phyloP scores from a whole-genome alignment of 2,797 vertebrate genomes.

The Anguilla obscura region DNA sequence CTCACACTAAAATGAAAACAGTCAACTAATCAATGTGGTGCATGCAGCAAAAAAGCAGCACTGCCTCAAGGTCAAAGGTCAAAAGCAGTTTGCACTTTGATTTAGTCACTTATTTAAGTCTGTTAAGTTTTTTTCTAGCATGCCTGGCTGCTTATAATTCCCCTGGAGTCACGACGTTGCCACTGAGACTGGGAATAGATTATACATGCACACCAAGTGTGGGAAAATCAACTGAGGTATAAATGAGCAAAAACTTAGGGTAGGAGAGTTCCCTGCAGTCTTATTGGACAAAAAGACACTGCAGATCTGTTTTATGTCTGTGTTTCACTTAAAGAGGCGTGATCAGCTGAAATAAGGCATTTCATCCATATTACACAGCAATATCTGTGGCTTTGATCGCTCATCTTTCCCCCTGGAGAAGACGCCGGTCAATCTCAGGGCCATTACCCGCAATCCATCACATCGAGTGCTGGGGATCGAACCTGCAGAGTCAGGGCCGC shows the following conservation, averaged over 20 bases:
- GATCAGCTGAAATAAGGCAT: background rate
- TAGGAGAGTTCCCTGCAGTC: background rate
- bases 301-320: background rate
- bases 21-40: background rate
- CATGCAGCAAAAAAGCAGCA: background rate
- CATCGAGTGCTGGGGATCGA: background rate
- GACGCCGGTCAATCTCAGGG: background rate
- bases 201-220: background rate
- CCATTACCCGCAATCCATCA: background rate
- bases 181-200: background rate
- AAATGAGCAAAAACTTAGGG: background rate
- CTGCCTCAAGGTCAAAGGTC: constrained; percentile 1
- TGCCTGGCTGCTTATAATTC: constrained; percentile 16
- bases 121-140: background rate
- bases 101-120: background rate
- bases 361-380: background rate
- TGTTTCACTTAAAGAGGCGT: background rate
- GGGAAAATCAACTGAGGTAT: background rate
- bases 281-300: background rate
- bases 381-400: background rate
- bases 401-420: background rate
- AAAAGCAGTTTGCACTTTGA: background rate
- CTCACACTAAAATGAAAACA: background rate
- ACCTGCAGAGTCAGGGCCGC: background rate
- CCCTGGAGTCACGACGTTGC: background rate